Base-by-base conservation (phyloP, 2,888 invertebrate species). In the Phyllotreta striolata region DNA sequence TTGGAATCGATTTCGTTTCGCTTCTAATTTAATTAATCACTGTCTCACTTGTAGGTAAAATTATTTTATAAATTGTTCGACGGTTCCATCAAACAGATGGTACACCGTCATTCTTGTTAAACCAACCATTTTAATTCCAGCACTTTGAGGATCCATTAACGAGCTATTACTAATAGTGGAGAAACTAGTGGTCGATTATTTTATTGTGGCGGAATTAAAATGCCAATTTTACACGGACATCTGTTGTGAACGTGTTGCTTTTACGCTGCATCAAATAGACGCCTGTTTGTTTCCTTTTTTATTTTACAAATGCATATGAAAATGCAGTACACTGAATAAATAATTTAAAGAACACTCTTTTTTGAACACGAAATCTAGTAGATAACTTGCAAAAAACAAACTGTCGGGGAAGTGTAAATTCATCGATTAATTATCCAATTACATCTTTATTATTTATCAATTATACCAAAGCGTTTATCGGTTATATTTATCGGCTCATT, bases 111-210 rank as follows among this genome's bases (percentile, higher is more conserved):
- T 58, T 49, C 58, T 58, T 58, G 51, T 59, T 59, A 59, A 51
- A 51, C 34, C 47, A 58, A 49, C 49, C 59, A 51, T 51, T 41
- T 13, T 59, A 59, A 43, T 59, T 59, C 35, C 13, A 44, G 2
- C 37, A 58, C 51, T 58, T 51, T 38, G 58, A 51, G 41, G 43
- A 52, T 60, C 54, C 60, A 60, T 60, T 60, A 60, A 43, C 9
- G 6, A 54, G 60, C 52, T 52, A 60, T 60, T 37, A 38, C 38
- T 44, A 44, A 52, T 60, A 60, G 54, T 51, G 46, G 44, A 52
- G 60, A 44, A 60, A 60, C 60, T 38, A 52, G 43, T 60, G 52
- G 43, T 52, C 60, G 54, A 60, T 60, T 60, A 60, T 60, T 60
- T 60, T 43, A 56, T 56, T 52, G 54, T 60, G 51, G 43, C 43